Conservation (phyloP, 2,797 vertebrate species). For the Zalophus californianus region DNA sequence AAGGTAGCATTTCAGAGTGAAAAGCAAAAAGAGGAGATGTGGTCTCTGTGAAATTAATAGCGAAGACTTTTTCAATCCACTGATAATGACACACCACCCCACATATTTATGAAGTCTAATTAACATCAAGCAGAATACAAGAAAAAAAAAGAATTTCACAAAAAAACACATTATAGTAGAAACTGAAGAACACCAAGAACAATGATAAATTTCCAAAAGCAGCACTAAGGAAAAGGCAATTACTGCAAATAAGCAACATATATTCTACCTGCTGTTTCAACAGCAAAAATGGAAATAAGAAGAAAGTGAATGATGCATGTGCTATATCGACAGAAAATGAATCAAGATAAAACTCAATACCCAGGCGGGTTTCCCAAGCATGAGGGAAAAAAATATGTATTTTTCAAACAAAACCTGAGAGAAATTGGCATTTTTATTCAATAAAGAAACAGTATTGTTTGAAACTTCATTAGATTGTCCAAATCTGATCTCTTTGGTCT, state of each 20-base stretch:
- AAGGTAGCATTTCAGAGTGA: not conserved
- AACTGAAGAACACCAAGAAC: not conserved
- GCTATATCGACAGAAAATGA: not conserved
- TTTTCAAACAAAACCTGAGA: not conserved
- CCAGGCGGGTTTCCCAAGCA: not conserved
- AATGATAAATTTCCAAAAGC: not conserved
- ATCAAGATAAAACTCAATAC: not conserved
- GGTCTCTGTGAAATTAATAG: not conserved
- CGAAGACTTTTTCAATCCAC: not conserved
- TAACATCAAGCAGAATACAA: not conserved
- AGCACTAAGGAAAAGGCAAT: not conserved
- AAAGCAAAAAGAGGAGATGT: not conserved
- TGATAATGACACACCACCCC: not conserved
- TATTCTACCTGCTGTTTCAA: not conserved
- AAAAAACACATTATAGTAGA: not conserved
- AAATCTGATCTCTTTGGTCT: not conserved
- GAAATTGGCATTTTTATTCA: not conserved
- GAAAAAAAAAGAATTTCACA: not conserved
- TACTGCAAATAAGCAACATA: not conserved
- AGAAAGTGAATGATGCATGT: not conserved
- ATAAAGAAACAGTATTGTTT: not conserved
- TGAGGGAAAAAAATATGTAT: not conserved
- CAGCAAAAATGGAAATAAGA: not conserved
- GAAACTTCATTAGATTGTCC: not conserved
- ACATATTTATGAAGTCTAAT: not conserved